These are phyloP conservation scores for Epicampocera succincta DNA, from an alignment of 2,888 invertebrate genomes.

Conservation along the genomic window DNA sequence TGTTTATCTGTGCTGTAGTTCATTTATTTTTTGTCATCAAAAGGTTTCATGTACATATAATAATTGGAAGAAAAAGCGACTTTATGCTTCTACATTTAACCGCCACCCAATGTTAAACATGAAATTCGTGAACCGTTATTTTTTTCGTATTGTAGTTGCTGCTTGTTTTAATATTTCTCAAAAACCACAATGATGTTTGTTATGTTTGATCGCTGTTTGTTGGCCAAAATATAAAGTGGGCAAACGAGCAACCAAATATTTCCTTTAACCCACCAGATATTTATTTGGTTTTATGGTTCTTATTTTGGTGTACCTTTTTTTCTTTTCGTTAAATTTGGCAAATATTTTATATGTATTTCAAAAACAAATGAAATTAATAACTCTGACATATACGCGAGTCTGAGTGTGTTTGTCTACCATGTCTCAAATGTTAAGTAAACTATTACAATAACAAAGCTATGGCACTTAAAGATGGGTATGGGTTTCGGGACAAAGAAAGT, in stretches of 20 bases:
- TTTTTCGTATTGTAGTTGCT: constrained; percentile 26
- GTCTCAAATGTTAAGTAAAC: constrained; percentile 38
- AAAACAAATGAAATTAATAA: constrained; percentile 52
- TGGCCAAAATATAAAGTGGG: constrained; percentile 49
- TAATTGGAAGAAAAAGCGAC: constrained; percentile 27
- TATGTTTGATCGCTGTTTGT: constrained; percentile 51
- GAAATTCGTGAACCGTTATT: constrained; percentile 69
- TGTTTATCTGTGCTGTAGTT: constrained; percentile 33
- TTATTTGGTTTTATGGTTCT: constrained; percentile 45
- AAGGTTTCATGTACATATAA: constrained; percentile 44
- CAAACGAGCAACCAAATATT: constrained; percentile 5
- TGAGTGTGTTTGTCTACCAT: constrained; percentile 15
- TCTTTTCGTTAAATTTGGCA: constrained; percentile 13
- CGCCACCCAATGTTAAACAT: constrained; percentile 68
- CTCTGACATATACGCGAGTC: neutral
- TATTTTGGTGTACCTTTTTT: constrained; percentile 14
- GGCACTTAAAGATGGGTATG: constrained; percentile 60
- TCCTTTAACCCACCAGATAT: constrained; percentile 42
- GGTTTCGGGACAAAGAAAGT: constrained; percentile 52
- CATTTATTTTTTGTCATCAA: constrained; percentile 12
- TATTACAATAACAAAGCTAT: constrained; percentile 22
- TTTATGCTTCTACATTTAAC: constrained; percentile 61
- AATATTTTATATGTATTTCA: constrained; percentile 49
- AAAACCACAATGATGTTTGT: constrained; percentile 58
- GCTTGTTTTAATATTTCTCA: constrained; percentile 50